phyloP scores from a whole-genome alignment of 2,888 invertebrate species.

The Galerucella calmariensis region DNA sequence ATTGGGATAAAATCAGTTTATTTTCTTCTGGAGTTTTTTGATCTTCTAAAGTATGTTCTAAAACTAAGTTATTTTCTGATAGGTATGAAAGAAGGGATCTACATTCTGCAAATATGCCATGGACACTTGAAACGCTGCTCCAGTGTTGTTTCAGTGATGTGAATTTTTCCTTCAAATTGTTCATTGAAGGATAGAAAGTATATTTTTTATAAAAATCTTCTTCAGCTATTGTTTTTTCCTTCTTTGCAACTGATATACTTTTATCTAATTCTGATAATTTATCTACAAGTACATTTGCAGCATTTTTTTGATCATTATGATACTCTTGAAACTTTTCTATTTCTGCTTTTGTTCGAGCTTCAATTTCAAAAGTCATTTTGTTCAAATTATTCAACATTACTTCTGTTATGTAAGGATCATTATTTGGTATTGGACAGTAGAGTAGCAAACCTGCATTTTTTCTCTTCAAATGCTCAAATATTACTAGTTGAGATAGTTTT shows the following conservation, averaged over 20 bases:
- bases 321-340: conserved; percentile 44
- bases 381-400: conserved; percentile 46
- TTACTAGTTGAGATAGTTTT: conserved; percentile 59
- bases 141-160: conserved; percentile 41
- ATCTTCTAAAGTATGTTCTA: conserved; percentile 40
- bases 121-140: conserved; percentile 42
- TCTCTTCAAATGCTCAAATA: conserved; percentile 52
- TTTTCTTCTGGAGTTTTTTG: conserved; percentile 35
- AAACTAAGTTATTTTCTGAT: conserved; percentile 38
- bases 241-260: conserved; percentile 40
- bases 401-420: conserved; percentile 36
- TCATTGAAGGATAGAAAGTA: conserved; percentile 41
- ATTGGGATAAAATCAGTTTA: conserved; percentile 45
- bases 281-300: conserved; percentile 40
- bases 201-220: conserved; percentile 43
- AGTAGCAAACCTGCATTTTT: conserved; percentile 36
- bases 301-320: conserved; percentile 43
- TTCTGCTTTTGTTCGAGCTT: conserved; percentile 41
- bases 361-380: conserved; percentile 43
- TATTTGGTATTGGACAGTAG: conserved; percentile 39
- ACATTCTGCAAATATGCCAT: conserved; percentile 47
- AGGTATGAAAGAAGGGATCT: conserved; percentile 48
- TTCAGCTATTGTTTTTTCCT: conserved; percentile 30
- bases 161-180: conserved; percentile 47
- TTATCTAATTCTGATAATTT: conserved; percentile 44